Base-by-base conservation (phyloP, 2,113 vertebrate species). In the Jaculus jaculus region DNA sequence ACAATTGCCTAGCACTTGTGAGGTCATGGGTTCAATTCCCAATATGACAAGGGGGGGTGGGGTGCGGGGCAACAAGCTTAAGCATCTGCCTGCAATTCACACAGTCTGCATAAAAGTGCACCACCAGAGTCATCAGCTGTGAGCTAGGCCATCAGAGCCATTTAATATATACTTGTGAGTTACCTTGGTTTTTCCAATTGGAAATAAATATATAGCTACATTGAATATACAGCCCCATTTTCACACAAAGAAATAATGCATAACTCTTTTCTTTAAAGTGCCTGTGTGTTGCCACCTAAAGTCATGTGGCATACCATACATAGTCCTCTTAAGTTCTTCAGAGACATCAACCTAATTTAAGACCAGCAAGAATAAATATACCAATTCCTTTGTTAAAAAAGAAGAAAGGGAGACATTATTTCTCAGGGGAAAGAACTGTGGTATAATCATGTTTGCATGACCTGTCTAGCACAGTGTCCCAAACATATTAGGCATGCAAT, bases 301-400 rank as follows among this genome's bases (percentile, higher is more conserved):
- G 74, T 87, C 54, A 66, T 9, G 28, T 80, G 71, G 16, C 7
- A 78, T 60, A 88, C 17, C 18, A 68, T 20, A 85, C 73, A 39
- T 12, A 34, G 32, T 54, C 54, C 10, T 77, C 66, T 81, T 60
- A 81, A 89, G 1, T 58, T 17, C 5, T 73, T 61, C 39, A 60
- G 51, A 89, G 32, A n/a, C 51, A 89, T 30, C 30, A 39, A 39
- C 18, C 63, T 92, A 89, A 95, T 81, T 87, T 78, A 84, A 91
- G 73, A 66, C 51, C 34, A 89, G 26, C 24, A 78, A 81, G 68
- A 87, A 60, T 80, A 89, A 92, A 69, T 72, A 84, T 39, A 80
- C 89, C 24, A 80, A 37, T n/a, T 84, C 42, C 13, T 95, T 86
- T 77, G 66, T 42, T 94, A 69, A 86, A 16, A 92, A 24, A 10